Conservation (phyloP, 2,113 vertebrate species). For the Mus musculus region DNA sequence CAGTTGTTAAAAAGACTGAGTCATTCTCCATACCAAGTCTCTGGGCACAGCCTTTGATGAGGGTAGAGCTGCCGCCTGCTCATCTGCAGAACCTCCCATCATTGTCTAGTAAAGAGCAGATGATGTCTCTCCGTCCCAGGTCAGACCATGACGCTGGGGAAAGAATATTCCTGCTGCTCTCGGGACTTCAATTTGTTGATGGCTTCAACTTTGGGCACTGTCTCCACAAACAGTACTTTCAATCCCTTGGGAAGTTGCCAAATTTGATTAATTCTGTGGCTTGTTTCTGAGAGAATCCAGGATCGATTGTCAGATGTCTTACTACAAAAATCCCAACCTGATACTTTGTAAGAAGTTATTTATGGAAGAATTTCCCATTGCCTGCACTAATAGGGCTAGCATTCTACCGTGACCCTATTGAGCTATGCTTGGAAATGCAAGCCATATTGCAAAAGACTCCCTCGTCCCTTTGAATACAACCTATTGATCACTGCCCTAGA, state of each 20-base stretch:
- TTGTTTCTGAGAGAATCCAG: constrained; percentile 5
- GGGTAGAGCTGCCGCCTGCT: neutral
- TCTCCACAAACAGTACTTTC: neutral
- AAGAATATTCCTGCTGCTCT: neutral
- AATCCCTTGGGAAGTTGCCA: neutral
- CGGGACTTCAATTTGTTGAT: neutral
- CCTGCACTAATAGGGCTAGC: neutral
- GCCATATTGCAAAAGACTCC: neutral
- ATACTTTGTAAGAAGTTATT: neutral
- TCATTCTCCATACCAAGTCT: neutral
- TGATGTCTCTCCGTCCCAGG: neutral
- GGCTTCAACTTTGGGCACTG: neutral
- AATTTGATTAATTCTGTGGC: neutral
- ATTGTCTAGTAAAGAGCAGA: neutral
- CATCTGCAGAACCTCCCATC: neutral
- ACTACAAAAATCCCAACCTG: neutral
- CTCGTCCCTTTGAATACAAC: too few species aligned
- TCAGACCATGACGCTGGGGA: neutral
- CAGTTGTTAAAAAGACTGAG: neutral
- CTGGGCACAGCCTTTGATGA: neutral
- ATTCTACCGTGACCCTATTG: neutral
- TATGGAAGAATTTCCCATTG: neutral
- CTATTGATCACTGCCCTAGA: neutral
- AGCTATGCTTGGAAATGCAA: neutral
- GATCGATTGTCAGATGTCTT: neutral